phyloP scores from a whole-genome alignment of 2,797 vertebrate genomes.

The Denticeps clupeoides region DNA sequence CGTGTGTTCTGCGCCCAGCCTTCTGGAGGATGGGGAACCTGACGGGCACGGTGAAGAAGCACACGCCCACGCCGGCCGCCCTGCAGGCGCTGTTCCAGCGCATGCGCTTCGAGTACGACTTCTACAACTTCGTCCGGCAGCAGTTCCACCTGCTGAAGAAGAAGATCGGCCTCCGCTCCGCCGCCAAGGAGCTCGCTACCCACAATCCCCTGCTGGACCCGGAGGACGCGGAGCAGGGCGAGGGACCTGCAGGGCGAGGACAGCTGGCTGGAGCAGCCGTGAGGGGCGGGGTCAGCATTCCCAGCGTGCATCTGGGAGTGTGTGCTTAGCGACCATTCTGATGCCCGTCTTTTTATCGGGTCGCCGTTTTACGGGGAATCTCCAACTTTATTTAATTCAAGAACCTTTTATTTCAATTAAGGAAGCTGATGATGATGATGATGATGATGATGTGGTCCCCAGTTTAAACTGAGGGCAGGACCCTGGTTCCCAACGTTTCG shows the following conservation, averaged over 20 bases:
- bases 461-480: too few relatives aligned
- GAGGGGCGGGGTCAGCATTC: constrained; percentile 35
- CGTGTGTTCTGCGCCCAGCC: constrained; percentile 53
- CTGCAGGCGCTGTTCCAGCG: constrained; percentile 87
- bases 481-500: too few relatives aligned
- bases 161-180: constrained; percentile 84
- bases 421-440: too few relatives aligned
- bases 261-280: constrained; percentile 84
- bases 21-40: constrained; percentile 90
- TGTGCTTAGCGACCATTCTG: constrained; percentile 27
- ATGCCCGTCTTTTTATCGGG: constrained; percentile 38
- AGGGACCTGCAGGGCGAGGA: constrained; percentile 68
- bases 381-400: constrained; percentile 27
- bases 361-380: not conserved
- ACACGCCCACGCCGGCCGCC: constrained; percentile 81
- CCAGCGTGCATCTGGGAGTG: constrained; percentile 28
- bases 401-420: too few relatives aligned
- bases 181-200: constrained; percentile 72
- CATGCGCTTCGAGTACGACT: constrained; percentile 89
- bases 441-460: too few relatives aligned
- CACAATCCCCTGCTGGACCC: constrained; percentile 77
- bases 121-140: constrained; percentile 88
- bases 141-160: constrained; percentile 90
- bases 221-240: constrained; percentile 71
- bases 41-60: constrained; percentile 90